Conservation (phyloP, 2,113 vertebrate species). For the Syngnathus typhle region DNA sequence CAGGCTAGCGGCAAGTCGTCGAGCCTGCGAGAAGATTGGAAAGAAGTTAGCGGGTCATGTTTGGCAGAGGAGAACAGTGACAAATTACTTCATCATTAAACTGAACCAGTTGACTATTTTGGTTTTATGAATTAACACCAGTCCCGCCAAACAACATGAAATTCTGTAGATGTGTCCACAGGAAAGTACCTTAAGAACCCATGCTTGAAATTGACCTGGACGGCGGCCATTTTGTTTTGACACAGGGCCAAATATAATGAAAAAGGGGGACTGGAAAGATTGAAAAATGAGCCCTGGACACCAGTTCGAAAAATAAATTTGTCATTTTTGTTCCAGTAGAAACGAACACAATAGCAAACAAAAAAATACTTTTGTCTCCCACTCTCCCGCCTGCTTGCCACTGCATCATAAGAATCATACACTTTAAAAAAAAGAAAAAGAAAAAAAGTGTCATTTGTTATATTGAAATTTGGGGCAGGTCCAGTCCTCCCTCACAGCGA, state of each 20-base stretch:
- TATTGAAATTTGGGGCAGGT: conserved; percentile 29
- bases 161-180: neutral
- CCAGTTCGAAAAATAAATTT: neutral
- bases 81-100: too few species aligned
- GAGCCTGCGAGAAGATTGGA: conserved; percentile 2
- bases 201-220: too few species aligned
- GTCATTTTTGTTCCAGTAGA: conserved; percentile 40
- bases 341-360: conserved; percentile 31
- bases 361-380: neutral
- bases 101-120: too few species aligned
- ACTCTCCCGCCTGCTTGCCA: conserved; percentile 11
- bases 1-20: conserved; percentile 30
- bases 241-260: too few species aligned
- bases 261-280: too few species aligned
- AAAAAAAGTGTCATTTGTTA: conserved; percentile 46
- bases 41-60: neutral
- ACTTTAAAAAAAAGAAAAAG: neutral
- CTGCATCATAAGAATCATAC: neutral
- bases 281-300: too few species aligned
- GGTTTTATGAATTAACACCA: neutral
- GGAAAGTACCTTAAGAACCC: neutral
- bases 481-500: conserved; percentile 9
- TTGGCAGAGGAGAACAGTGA: too few species aligned
- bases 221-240: too few species aligned
- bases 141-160: neutral